Conservation (phyloP, 2,113 vertebrate genomes). For the Thymallus thymallus region DNA sequence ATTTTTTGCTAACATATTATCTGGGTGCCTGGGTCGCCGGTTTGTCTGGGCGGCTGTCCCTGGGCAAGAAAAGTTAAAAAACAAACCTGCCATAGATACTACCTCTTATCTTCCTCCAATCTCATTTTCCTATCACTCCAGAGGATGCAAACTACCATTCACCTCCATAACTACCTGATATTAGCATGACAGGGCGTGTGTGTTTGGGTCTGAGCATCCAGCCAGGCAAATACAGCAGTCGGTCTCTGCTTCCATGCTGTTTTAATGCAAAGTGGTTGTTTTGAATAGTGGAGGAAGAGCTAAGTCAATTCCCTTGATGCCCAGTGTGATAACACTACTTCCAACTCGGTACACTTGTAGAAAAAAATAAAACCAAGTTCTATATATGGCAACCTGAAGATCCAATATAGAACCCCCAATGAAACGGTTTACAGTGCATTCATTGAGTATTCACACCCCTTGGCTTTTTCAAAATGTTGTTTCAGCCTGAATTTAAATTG, state of each 20-base stretch:
- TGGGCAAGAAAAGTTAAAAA: no score
- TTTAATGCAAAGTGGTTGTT: constrained; percentile 57
- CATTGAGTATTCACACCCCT: no score
- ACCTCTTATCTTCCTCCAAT: constrained; percentile 21
- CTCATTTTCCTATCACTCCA: constrained; percentile 8
- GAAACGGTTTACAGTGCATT: no score
- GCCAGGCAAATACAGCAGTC: constrained; percentile 44
- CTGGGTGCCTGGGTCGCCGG: no score
- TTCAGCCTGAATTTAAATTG: no score
- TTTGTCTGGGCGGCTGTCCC: no score
- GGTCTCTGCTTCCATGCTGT: constrained; percentile 17
- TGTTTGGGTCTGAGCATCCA: background rate
- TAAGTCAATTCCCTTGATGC: constrained; percentile 27
- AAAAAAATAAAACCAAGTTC: no score
- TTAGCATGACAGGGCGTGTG: constrained; percentile 6
- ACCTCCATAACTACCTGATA: background rate
- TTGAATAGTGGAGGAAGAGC: constrained; percentile 36
- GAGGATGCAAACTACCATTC: constrained; percentile 11
- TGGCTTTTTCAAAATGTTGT: no score
- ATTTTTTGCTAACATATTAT: no score
- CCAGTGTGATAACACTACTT: constrained; percentile 41
- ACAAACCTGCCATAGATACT: constrained; percentile 26
- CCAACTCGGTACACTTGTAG: no score
- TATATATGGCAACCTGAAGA: no score
- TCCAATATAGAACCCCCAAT: no score